Evolutionary conservation across 1,140 invertebrate genomes (phyloP), one percentile per base, ranked within the genome.

Genomic region (Rhagoletis pomonella): DNA sequence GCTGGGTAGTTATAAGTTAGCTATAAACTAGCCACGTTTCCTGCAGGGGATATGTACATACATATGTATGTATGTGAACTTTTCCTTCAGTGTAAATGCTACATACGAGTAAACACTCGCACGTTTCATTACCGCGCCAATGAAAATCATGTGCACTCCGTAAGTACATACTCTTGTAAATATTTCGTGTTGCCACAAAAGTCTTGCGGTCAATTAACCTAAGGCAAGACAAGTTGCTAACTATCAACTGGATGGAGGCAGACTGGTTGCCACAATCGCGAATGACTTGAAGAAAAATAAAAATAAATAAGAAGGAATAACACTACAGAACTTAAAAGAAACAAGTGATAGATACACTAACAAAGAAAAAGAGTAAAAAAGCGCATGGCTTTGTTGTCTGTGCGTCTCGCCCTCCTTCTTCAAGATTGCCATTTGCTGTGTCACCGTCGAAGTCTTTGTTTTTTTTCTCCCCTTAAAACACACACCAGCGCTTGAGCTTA

Each of bases 161-260:
- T 44, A 44, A 55, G 42, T 44, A 44, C 67, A 12, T 62, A 44
- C 42, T 17, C n/a, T 62, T 14, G 17, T 29, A 19, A n/a, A 50
- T 62, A 1, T 47, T 44, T 12, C 47, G 14, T 81, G 44, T 58
- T 29, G 47, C 19, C 3, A 10, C 6, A 81, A 50, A 81, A 81
- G 47, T 58, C n/a, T 81, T 81, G 73, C 47, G 73, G 73, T 81
- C 44, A 81, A 55, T 81, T 81, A 81, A 81, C 73, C 73, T 81
- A 81, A 81, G 73, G 10, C 73, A 81, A 81, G 67, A 47, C 67
- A 73, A 73, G 67, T 73, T 17, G 67, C 9, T 42, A 39, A 10
- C 29, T 29, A 73, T 42, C 39, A 55, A 73, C 67, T 73, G 67
- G 39, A 55, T 29, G 29, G 29, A 29, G 29, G 29, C 29, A 47